A percentile compares a stretch with the other conserved stretches of the same genome.
Conservation (phyloP, 2,888 invertebrate genomes). For the Clanis bilineata region DNA sequence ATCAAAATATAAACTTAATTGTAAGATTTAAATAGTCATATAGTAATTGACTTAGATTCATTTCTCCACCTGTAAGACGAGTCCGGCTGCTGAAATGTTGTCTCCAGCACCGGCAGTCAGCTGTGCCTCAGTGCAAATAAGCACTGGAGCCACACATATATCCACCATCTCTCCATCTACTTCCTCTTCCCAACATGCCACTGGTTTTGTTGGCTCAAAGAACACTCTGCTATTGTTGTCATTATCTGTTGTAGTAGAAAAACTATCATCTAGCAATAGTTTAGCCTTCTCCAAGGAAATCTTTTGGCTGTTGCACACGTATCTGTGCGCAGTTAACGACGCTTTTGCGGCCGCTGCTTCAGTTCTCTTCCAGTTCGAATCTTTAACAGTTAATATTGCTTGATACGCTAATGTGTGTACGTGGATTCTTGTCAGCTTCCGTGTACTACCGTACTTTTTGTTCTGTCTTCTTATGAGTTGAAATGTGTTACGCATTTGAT, state of each 20-base stretch:
- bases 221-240: constrained; percentile 81
- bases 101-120: constrained; percentile 94
- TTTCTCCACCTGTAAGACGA: constrained; percentile 85
- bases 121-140: constrained; percentile 90
- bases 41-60: constrained; percentile 40
- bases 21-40: constrained; percentile 17
- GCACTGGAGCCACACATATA: constrained; percentile 91
- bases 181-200: constrained; percentile 91
- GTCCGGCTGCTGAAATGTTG: constrained; percentile 94
- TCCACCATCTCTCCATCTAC: constrained; percentile 78
- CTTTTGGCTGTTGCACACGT: constrained; percentile 87
- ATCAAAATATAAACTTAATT: constrained; percentile 6
- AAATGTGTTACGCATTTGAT: constrained; percentile 89
- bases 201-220: constrained; percentile 87
- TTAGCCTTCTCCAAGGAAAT: constrained; percentile 75
- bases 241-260: constrained; percentile 85
- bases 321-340: constrained; percentile 90
- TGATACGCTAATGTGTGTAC: constrained; percentile 95
- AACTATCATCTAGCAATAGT: constrained; percentile 91
- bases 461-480: constrained; percentile 75
- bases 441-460: constrained; percentile 62
- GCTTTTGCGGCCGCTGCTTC: constrained; percentile 92
- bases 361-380: constrained; percentile 88
- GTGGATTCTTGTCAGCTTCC: constrained; percentile 88
- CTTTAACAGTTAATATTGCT: constrained; percentile 87